Evolutionary conservation across 2,797 vertebrate genomes (phyloP), one percentile per base, ranked within the genome.

Genomic region (Danionella dracula): DNA sequence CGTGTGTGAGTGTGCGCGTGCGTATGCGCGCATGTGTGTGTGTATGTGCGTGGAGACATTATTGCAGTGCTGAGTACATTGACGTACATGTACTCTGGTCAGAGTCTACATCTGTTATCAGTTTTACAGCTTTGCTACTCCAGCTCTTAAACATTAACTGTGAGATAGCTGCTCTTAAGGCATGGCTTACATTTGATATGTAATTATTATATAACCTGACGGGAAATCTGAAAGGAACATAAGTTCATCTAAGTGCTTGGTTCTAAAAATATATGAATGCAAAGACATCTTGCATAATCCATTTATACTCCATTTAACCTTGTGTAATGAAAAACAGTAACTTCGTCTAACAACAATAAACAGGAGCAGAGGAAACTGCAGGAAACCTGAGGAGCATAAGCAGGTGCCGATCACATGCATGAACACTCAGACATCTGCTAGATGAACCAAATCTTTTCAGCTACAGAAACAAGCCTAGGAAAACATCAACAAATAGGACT

Each of bases 81-180:
- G 38, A 3, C 11, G 53, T 23, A 8, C 6, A 62, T 62, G 46
- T 49, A 50, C 46, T 62, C 45, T 29, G 46, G 15, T 50, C 59
- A 50, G 35, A 40, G 15, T 40, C 20, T 50, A 20, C 35, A 38
- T 61, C 45, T 31, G 46, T 62, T 50, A 62, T 51, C 46, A 41
- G 59, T 40, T 50, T 50, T 50, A 62, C 31, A 31, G 23, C 46
- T 40, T 56, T 12, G 10, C 12, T 40, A 38, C 20, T 50, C 8
- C 17, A 19, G 11, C 59, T 50, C 59, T 62, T 46, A 50, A 62
- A 62, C 40, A 50, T 62, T 50, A 50, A 62, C 46, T 40, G 15
- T 4, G 0, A 31, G 40, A 40, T 40, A 35, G 40, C 46, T 17
- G 15, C 17, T n/a, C 35, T 56, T 2, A 29, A 57, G 11, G 29